Evolutionary conservation across 2,113 vertebrate genomes (phyloP), one percentile per base, ranked within the genome.

Genomic region (Leptobrachium leishanense): DNA sequence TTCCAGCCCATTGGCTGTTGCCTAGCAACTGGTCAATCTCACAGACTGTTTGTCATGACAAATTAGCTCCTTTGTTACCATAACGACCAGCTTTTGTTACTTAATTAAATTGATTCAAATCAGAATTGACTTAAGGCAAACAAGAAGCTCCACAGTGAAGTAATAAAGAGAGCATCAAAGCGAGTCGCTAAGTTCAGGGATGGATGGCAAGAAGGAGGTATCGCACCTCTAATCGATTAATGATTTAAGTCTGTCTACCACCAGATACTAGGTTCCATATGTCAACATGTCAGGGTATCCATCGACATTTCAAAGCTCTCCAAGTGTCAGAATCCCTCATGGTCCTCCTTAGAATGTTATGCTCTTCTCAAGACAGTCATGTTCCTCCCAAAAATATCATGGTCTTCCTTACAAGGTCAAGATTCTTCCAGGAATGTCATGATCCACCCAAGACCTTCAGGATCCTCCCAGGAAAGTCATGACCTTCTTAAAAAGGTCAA

Each of bases 21-120:
- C 96, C 85, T 92, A 91, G 96, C 95, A 96, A 97, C 94, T 86
- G 83, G 90, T 90, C 93, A 94, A 93, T 95, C 91, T 94, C 87
- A 90, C 90, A 85, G 88, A 93, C 90, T 93, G 93, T 95, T 95
- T 95, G 93, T 94, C 91, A 90, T 94, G 94, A 95, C 94, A 94
- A 94, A 96, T 97, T 95, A 95, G 92, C 90, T 90, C 86, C 85
- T 86, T 93, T 94, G 95, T 95, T 97, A 92, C 95, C 93, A 96
- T 97, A 95, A 94, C 95, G 95, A 97, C 96, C 92, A 90, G 93
- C 92, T 95, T n/a, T 95, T 97, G 94, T 96, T 95, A 95, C 92
- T 95, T 97, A 95, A 98, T 98, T 95, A 95, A 95, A 95, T 92
- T 94, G 94, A 94, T 95, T 95, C 92, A 83, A 92, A 94, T 95